These are phyloP conservation scores for Berghia stephanieae DNA, from an alignment of 1,140 invertebrate genomes.

Conservation along the genomic window DNA sequence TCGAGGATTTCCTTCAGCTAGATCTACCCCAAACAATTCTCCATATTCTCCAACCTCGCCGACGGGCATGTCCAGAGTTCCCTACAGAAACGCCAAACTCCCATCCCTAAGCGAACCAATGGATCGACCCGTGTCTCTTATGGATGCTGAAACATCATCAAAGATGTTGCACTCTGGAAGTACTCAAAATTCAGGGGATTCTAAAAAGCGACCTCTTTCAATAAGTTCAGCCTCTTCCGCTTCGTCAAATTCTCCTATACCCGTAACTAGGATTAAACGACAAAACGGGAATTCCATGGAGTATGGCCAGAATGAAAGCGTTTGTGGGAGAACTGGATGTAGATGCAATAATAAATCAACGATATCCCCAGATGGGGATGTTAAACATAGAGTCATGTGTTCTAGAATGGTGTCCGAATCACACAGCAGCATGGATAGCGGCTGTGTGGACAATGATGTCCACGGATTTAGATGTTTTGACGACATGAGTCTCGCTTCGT, in stretches of 20 bases:
- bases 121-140: slow-evolving; percentile 14
- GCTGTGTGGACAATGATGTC: neutral
- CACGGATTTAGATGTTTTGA: slow-evolving; percentile 12
- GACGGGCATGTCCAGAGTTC: no score
- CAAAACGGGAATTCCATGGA: no score
- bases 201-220: slow-evolving; percentile 75
- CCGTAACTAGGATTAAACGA: no score
- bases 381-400: no score
- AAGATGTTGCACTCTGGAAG: neutral
- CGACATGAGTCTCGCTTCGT: slow-evolving; percentile 14
- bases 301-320: no score
- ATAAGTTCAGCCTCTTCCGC: slow-evolving; percentile 85
- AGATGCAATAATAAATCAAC: neutral
- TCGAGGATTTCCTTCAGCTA: neutral
- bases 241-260: no score
- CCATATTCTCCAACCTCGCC: no score
- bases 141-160: neutral
- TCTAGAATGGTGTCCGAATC: neutral
- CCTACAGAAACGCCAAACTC: neutral
- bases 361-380: neutral
- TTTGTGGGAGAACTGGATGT: neutral
- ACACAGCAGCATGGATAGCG: neutral
- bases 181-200: no score
- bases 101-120: neutral
- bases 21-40: no score